Evolutionary conservation across 2,113 vertebrate species (phyloP), one percentile per base, ranked within the genome.

Genomic region (Hippocampus abdominalis): DNA sequence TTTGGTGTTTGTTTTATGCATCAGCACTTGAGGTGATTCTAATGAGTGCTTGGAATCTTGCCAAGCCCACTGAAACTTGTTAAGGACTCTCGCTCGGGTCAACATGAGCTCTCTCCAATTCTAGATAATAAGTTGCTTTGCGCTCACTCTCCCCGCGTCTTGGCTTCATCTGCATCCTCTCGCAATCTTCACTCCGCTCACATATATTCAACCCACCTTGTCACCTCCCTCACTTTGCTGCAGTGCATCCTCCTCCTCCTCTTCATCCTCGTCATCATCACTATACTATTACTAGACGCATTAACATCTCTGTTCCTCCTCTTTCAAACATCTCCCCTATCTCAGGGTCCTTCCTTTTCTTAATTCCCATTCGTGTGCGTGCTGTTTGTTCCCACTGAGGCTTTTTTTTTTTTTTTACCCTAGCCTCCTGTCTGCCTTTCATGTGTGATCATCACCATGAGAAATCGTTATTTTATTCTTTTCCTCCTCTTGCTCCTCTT

Each of bases 291-390:
- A n/a, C n/a, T n/a, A n/a, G 80, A 51, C 78, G 81, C 78, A 90
- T 89, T 89, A 88, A 85, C 86, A 86, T 88, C 87, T 87, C 74
- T 81, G 84, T 88, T 85, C 84, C 68, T 60, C 11, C 10, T 27
- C 16, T 32, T 32, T 32, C 32, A 60, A 32, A 15, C 76, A 61
- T 77, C 54, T 65, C 40, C 27, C 46, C 69, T 73, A 66, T 74
- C 71, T 64, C 71, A 65, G 49, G 40, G 68, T 56, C 59, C 64
- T 61, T 67, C 44, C 40, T 36, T 72, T 74, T 70, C 67, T 51
- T 60, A 32, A 23, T 68, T 51, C 48, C 65, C 73, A 57, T 64
- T 36, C 23, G 15, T 73, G 71, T 21, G 46, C 48, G n/a, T 46
- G 42, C 23, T 44, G 63, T 25, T 44, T 25, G 12, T 64, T 64